Base-by-base conservation (phyloP, 2,888 invertebrate genomes). In the Acanthococcus lagerstroemiae region DNA sequence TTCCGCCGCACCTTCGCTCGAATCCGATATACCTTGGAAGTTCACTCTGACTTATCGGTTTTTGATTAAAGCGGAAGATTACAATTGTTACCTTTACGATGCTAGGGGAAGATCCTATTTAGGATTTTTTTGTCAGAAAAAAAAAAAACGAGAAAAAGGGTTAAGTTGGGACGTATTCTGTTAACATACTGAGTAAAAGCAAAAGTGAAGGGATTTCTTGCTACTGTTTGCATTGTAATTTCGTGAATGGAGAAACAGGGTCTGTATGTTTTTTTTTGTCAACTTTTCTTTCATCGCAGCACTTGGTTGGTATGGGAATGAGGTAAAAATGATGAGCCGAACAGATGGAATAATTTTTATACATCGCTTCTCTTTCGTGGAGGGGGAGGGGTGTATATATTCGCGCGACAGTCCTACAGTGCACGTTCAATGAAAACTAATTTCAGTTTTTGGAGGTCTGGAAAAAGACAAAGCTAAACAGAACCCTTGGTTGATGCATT, bases 11-110 rank as follows among this genome's bases (percentile, higher is more conserved):
- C 52, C 22, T 21, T 6, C 4, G 4, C 46, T 19, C 19, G 24
- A 52, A 52, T 52, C 22, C 52, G 22, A 52, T 52, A 52, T 24
- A 5, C 24, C 24, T 52, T 9, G 24, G 21, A 52, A 5, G 22
- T 52, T 24, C 19, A 22, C 15, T 52, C 15, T 52, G 52, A 52
- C 52, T 52, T 52, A 52, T 52, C 52, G 52, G 21, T 52, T 52
- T 52, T 52, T 52, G 21, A 52, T 52, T 52, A 22, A 52, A 52
- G 21, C 52, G 37, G 37, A 37, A 37, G 37, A 37, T 37, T 37
- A 37, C 37, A 37, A 37, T 37, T 37, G 37, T 37, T 15, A 37
- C 37, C 37, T 37, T 37, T 37, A 15, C n/a, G n/a, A 37, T 37
- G n/a, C 37, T n/a, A n/a, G n/a, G 37, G 37, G 37, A 37, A 37